A percentile compares a stretch with the other conserved stretches of the same genome.
Evolutionary conservation across 2,113 vertebrate species (phyloP).

Genomic region (Strigops habroptila): DNA sequence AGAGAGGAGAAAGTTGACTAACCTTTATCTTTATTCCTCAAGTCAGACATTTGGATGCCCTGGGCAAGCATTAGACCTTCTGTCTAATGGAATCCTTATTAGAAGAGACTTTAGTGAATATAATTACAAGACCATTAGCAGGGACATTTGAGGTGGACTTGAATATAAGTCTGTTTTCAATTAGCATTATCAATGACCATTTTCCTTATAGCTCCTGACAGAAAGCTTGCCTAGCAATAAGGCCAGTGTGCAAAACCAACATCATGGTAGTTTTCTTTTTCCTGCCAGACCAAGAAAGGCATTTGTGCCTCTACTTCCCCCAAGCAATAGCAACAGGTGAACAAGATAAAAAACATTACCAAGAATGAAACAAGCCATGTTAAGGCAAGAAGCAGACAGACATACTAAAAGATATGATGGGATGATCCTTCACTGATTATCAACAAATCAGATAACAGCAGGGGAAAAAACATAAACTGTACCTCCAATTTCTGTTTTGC

Average conservation of each 20-base stretch:
- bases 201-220: background rate
- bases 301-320: background rate
- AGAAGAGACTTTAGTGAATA: background rate
- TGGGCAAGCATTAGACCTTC: background rate
- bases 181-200: background rate
- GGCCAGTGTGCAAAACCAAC: background rate
- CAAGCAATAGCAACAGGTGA: background rate
- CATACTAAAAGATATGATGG: background rate
- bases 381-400: background rate
- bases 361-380: background rate
- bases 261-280: accelerated
- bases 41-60: background rate
- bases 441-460: background rate
- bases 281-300: background rate
- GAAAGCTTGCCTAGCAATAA: background rate
- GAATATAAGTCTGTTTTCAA: accelerated
- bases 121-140: background rate
- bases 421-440: background rate
- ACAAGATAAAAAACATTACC: background rate
- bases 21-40: background rate
- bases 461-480: accelerated
- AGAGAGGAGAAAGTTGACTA: background rate
- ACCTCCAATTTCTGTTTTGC: background rate
- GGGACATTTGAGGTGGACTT: background rate
- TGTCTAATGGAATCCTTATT: background rate